Conservation (phyloP, 2,888 invertebrate species). For the Metalampra italica region DNA sequence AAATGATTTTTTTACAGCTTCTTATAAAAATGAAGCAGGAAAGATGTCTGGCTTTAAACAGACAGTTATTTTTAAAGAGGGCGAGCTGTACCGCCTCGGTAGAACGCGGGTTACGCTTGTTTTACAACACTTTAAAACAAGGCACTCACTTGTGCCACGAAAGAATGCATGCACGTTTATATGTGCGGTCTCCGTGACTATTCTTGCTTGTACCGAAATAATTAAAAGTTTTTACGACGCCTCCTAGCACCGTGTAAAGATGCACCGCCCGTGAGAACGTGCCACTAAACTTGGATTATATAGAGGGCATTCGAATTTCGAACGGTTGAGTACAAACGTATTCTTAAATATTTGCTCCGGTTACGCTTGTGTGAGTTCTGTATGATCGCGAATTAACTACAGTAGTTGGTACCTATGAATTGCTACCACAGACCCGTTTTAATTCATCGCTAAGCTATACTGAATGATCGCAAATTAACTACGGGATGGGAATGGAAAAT, state of each 20-base stretch:
- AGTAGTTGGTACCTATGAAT: too few relatives aligned
- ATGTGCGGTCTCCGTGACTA: constrained; percentile 57
- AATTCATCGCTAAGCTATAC: too few relatives aligned
- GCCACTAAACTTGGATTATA: constrained; percentile 27
- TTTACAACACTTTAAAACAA: constrained; percentile 68
- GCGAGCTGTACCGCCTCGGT: constrained; percentile 32
- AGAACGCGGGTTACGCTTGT: constrained; percentile 54
- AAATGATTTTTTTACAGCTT: constrained; percentile 9
- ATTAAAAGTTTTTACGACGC: constrained; percentile 74
- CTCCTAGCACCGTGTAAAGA: constrained; percentile 51
- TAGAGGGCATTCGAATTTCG: constrained; percentile 29
- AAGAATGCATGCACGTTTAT: constrained; percentile 66
- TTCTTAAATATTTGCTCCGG: constrained; percentile 3
- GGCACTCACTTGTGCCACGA: constrained; percentile 61
- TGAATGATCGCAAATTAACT: not conserved
- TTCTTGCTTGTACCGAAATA: constrained; percentile 63
- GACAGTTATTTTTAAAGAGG: constrained; percentile 45
- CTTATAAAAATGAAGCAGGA: constrained; percentile 9
- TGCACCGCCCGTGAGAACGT: constrained; percentile 27
- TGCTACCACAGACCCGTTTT: too few relatives aligned
- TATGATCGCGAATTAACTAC: not conserved
- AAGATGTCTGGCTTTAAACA: constrained; percentile 3
- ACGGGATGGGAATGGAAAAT: not conserved
- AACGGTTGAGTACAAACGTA: constrained; percentile 19
- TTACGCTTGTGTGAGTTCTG: not conserved